Percentiles rank a stretch among this genome's conserved stretches.
These are phyloP conservation scores for Dryobota labecula DNA, from an alignment of 2,888 invertebrate genomes.

Conservation along the genomic window DNA sequence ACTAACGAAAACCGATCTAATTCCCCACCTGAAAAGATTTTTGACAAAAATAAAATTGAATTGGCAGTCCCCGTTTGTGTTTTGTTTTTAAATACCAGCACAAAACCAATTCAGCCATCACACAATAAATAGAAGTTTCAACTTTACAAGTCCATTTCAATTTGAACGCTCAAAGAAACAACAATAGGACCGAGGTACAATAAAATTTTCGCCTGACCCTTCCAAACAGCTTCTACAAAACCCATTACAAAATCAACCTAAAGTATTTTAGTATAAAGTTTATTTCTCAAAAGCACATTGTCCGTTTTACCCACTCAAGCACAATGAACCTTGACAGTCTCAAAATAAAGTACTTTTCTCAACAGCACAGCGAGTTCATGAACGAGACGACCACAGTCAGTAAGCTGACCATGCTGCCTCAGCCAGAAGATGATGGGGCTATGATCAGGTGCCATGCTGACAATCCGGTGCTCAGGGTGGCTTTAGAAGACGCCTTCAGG, in stretches of 20 bases:
- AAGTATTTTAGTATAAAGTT: not conserved
- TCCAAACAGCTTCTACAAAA: not conserved
- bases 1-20: not conserved
- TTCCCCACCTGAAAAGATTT: not conserved
- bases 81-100: not conserved
- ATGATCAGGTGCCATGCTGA: constrained; percentile 95
- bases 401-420: constrained; percentile 94
- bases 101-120: not conserved
- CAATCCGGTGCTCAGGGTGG: constrained; percentile 94
- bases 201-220: not conserved
- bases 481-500: constrained; percentile 94
- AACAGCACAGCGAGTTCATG: constrained; percentile 91
- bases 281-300: constrained; percentile 87
- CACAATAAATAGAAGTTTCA: not conserved
- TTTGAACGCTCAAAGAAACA: not conserved
- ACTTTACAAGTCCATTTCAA: constrained; percentile 12
- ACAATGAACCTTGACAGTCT: constrained; percentile 2
- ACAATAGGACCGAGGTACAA: not conserved
- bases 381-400: constrained; percentile 94
- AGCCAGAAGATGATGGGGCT: constrained; percentile 95
- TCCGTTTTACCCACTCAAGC: no score
- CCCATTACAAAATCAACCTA: not conserved
- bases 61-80: not conserved
- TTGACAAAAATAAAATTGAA: not conserved
- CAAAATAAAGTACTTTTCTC: constrained; percentile 35